These are phyloP conservation scores for Philaethria dido DNA, from an alignment of 2,888 invertebrate species.

Conservation along the genomic window DNA sequence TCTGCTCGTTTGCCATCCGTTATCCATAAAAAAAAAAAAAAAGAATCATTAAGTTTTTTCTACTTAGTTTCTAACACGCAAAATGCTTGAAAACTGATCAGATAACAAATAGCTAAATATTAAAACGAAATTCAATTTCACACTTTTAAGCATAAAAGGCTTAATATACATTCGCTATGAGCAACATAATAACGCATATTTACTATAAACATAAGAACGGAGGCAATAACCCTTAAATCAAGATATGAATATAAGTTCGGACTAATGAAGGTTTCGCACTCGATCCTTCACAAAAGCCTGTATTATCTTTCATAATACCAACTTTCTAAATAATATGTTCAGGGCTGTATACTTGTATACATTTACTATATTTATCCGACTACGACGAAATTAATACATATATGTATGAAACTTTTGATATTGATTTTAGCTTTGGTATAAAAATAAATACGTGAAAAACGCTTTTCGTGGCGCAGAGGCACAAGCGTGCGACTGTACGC, in stretches of 20 bases:
- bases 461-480: no score
- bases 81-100: no score
- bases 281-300: conserved; percentile 37
- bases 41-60: no score
- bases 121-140: neutral
- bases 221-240: conserved; percentile 50
- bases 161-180: conserved; percentile 13
- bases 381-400: neutral
- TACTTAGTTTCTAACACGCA: no score
- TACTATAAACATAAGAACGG: conserved; percentile 33
- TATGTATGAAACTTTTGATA: no score
- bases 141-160: conserved; percentile 20
- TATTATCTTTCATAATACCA: conserved; percentile 41
- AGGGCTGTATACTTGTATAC: conserved; percentile 23
- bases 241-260: conserved; percentile 57
- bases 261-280: conserved; percentile 54
- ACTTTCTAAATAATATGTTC: conserved; percentile 28
- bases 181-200: conserved; percentile 31
- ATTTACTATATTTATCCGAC: neutral
- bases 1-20: no score
- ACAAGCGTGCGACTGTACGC: no score
- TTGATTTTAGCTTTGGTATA: no score
- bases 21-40: no score
- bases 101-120: neutral
- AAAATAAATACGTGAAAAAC: no score